Evolutionary conservation across 2,113 vertebrate species (phyloP).

Genomic region (Phocoena sinus): DNA sequence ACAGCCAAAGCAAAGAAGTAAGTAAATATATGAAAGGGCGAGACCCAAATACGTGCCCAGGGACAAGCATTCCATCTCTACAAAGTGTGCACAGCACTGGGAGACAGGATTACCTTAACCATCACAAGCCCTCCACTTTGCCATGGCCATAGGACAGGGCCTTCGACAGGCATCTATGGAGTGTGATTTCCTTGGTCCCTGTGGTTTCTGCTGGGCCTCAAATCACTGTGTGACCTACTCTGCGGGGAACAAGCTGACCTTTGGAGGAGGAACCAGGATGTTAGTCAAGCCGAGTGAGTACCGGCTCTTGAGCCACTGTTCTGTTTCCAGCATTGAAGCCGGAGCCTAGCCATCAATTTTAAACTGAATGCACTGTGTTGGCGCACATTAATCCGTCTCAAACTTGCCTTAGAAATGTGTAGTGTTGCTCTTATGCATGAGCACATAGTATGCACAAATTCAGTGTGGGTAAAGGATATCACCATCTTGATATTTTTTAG

Average conservation of each 20-base stretch:
- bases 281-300: conserved; percentile 39
- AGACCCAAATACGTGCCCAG: not conserved
- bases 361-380: not conserved
- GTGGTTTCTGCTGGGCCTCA: conserved; percentile 40
- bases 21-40: not conserved
- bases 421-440: not conserved
- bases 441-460: not conserved
- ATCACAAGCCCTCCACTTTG: not conserved
- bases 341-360: not conserved
- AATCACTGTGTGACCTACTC: not conserved
- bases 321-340: not conserved
- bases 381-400: not conserved
- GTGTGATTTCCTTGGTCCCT: not conserved
- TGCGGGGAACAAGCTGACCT: not conserved
- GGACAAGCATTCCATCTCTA: not conserved
- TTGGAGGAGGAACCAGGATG: conserved; percentile 48
- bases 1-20: not conserved
- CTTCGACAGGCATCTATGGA: not conserved
- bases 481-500: not conserved
- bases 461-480: not conserved
- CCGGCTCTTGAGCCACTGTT: not conserved
- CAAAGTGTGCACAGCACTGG: not conserved
- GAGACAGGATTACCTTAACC: not conserved
- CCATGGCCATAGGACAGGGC: not conserved
- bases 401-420: conserved; percentile 4